Base-by-base conservation (phyloP, 2,888 invertebrate genomes). In the Athalia rosae region DNA sequence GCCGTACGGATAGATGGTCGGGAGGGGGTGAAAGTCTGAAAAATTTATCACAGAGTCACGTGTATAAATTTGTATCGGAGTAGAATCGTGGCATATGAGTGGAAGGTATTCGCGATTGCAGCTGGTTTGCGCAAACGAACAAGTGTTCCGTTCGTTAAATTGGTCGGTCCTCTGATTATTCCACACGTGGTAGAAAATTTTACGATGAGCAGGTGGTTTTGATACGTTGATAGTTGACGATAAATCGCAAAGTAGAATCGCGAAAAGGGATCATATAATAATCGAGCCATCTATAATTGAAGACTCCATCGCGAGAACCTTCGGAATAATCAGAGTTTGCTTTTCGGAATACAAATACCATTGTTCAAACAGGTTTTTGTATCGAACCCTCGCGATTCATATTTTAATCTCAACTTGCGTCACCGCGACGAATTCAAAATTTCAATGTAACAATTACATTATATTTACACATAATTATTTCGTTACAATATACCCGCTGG, bases 301-400 rank as follows among this genome's bases (percentile, higher is more conserved):
- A 28, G 28, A 28, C 28, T 28, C 2, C 28, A 28, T 0, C 28
- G 28, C 2, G 28, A 28, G 28, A 28, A 28, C 28, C 28, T 28
- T 28, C 28, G 28, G 28, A 28, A 28, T 28, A 28, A 28, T 28
- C 28, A 28, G 28, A 28, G 28, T 28, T 28, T 28, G 28, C 28
- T 28, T 28, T 28, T 28, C 28, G 28, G n/a, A 64, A 47, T 64
- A 47, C 13, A 13, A 47, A 64, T 45, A 64, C 47, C 15, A 64
- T 64, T 64, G 64, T 64, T 8, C 7, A 43, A 45, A 47, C 64
- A 64, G 64, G 47, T 64, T 58, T 58, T 5, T n/a, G 58, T 11
- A 11, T 58, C 13, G 8, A 58, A 7, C 4, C 8, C 9, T 58
- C 13, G 9, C 8, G 8, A 7, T 11, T 7, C 50, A 11, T 58